Evolutionary conservation across 1,140 invertebrate species (phyloP).

Genomic region (Bombus affinis): DNA sequence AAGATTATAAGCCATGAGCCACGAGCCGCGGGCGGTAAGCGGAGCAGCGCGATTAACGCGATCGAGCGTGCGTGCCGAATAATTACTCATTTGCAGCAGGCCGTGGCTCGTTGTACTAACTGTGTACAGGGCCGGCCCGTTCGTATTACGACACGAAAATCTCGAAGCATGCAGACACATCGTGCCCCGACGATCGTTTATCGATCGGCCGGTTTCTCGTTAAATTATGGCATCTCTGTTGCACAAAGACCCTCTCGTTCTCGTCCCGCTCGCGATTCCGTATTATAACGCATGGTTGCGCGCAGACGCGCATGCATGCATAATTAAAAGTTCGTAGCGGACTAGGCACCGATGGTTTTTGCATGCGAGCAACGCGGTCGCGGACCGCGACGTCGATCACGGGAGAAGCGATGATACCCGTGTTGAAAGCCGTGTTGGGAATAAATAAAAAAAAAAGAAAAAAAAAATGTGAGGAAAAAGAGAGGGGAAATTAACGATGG

Average conservation of each 20-base stretch:
- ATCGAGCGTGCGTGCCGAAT: constrained; percentile 71
- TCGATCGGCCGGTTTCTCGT: constrained; percentile 47
- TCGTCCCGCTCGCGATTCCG: neutral
- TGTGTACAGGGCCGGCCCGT: neutral
- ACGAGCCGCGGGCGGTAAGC: constrained; percentile 50
- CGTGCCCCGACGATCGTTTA: constrained; percentile 50
- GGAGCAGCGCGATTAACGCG: constrained; percentile 67
- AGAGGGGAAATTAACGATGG: neutral
- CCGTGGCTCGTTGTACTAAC: constrained; percentile 22
- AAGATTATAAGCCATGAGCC: constrained; percentile 57
- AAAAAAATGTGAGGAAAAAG: neutral
- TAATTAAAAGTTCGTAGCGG: constrained; percentile 61
- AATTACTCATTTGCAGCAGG: constrained; percentile 66
- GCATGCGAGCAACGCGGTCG: constrained; percentile 6
- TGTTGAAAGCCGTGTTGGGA: constrained; percentile 28
- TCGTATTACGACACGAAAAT: constrained; percentile 59
- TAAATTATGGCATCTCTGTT: constrained; percentile 32
- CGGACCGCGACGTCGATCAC: neutral
- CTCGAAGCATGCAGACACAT: constrained; percentile 23
- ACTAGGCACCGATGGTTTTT: constrained; percentile 27
- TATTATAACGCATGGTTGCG: constrained; percentile 46
- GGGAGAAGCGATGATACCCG: constrained; percentile 22
- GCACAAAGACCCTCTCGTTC: neutral
- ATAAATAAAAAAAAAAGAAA: neutral
- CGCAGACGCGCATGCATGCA: constrained; percentile 42